Base-by-base conservation (phyloP, 2,113 vertebrate species). In the Acanthochromis polyacanthus region DNA sequence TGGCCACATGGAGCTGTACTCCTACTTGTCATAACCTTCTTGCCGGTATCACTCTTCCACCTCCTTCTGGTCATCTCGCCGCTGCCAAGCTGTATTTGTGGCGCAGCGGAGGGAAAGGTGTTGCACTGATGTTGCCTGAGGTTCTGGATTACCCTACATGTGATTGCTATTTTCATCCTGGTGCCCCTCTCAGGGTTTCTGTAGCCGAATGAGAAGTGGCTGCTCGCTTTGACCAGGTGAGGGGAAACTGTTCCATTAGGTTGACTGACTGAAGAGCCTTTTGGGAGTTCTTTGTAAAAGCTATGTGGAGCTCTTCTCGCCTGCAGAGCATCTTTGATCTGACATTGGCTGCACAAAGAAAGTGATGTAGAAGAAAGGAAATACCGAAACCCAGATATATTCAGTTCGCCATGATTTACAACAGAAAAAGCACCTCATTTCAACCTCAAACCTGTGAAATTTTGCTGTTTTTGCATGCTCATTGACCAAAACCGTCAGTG, bases 161-260 rank as follows among this genome's bases (percentile, higher is more conserved):
- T 50, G 57, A 57, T 72, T 75, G 67, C 74, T 76, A 51, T 81
- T 80, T 88, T 73, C 68, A 80, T 40, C 66, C 38, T 14, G 1
- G 46, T 5, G 3, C 25, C 25, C 46, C 2, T 40, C 38, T 63
- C 63, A 23, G 66, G 58, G 30, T 57, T 67, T 78, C 59, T 67
- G 48, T 25, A 50, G 43, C 32, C 43, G 62, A 23, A 78, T 12
- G 10, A 56, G 23, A 67, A 52, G n/a, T 68, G 81, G 62, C 78
- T 67, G 67, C 56, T n/a, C 55, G 17, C 48, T 72, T 52, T 58
- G 67, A 23, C 78, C 65, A 69, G 25, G 25, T 80, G 43, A 65
- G 76, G 65, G 76, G 56, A 65, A 75, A 62, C 63, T 51, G 51
- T 48, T 69, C 66, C 61, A 73, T 84, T 70, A 66, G 53, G 30